These are phyloP conservation scores for Urocitellus parryii DNA, from an alignment of 2,113 vertebrate genomes.

Conservation along the genomic window DNA sequence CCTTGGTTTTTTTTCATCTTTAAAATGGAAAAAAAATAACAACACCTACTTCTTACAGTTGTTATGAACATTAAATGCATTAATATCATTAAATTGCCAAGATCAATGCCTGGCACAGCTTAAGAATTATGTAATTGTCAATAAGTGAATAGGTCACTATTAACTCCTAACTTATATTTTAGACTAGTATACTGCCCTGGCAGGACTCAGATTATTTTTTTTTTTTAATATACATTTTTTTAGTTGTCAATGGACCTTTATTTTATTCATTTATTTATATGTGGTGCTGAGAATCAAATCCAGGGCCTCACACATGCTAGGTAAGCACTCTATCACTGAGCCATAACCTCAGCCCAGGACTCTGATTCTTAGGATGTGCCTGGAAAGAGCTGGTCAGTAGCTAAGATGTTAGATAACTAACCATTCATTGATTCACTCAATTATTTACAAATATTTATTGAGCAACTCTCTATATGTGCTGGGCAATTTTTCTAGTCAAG, in stretches of 20 bases:
- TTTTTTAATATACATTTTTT: no score
- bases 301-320: no score
- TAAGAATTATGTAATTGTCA: neutral
- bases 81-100: neutral
- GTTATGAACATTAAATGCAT: constrained; percentile 19
- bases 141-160: neutral
- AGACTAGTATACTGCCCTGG: neutral
- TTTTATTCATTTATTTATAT: no score
- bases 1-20: constrained; percentile 32
- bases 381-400: neutral
- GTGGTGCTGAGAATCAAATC: no score
- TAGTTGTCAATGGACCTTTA: no score
- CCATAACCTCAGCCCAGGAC: neutral
- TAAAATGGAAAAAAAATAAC: neutral
- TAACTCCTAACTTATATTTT: neutral
- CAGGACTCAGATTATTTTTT: neutral
- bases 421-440: constrained; percentile 5
- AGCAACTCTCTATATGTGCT: neutral
- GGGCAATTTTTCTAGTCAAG: constrained; percentile 45
- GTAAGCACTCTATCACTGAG: no score
- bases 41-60: neutral
- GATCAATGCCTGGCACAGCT: neutral
- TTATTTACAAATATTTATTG: constrained; percentile 43
- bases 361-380: neutral
- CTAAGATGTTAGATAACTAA: neutral